These are phyloP conservation scores for Geotrypetes seraphini DNA, from an alignment of 2,797 vertebrate genomes.

Conservation along the genomic window DNA sequence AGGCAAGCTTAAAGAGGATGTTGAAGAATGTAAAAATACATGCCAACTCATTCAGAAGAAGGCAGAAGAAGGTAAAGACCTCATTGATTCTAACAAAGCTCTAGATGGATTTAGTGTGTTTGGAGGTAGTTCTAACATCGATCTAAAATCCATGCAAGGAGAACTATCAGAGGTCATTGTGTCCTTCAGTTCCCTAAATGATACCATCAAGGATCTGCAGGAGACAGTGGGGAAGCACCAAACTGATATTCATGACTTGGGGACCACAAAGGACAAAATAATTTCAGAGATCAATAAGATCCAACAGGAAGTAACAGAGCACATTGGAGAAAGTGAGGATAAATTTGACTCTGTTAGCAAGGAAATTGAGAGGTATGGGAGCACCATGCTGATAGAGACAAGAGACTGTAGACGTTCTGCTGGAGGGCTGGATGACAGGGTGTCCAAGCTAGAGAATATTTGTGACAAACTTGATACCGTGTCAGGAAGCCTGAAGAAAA, in stretches of 20 bases:
- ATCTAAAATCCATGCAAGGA: slow-evolving; percentile 70
- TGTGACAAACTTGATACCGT: slow-evolving; percentile 70
- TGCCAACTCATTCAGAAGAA: slow-evolving; percentile 33
- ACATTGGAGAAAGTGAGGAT: slow-evolving; percentile 50
- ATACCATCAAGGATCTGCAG: slow-evolving; percentile 68
- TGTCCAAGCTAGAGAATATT: slow-evolving; percentile 72
- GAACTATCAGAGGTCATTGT: slow-evolving; percentile 60
- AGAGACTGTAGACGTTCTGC: slow-evolving; percentile 53
- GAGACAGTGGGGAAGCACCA: slow-evolving; percentile 66
- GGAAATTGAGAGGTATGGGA: slow-evolving; percentile 53
- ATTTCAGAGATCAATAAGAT: slow-evolving; percentile 67
- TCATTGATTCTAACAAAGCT: slow-evolving; percentile 38
- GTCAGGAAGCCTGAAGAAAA: slow-evolving; percentile 59
- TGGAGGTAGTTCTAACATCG: slow-evolving; percentile 49
- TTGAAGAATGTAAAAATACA: slow-evolving; percentile 43
- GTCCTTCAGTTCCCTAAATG: slow-evolving; percentile 67
- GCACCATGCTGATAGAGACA: slow-evolving; percentile 45
- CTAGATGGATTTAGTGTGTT: slow-evolving; percentile 65
- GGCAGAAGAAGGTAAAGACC: slow-evolving; percentile 8
- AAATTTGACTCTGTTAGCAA: slow-evolving; percentile 48
- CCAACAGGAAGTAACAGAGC: slow-evolving; percentile 58
- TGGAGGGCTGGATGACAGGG: slow-evolving; percentile 60
- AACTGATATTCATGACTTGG: slow-evolving; percentile 54
- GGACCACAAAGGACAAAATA: slow-evolving; percentile 55
- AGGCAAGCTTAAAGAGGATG: slow-evolving; percentile 52